phyloP scores from a whole-genome alignment of 2,888 invertebrate species.

The Chesias legatella region DNA sequence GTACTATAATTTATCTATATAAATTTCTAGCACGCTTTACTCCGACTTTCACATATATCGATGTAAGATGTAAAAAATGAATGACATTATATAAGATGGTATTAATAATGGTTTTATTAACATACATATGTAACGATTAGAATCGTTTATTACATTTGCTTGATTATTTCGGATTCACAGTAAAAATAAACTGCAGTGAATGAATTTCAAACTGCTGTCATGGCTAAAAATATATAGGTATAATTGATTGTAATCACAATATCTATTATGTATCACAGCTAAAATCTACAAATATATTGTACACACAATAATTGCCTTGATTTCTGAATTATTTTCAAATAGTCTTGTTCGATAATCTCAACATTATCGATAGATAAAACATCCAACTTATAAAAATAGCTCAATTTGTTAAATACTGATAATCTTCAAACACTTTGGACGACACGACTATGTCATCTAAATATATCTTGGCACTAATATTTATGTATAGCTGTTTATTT shows the following conservation, averaged over 20 bases:
- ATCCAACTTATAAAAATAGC: too few species aligned
- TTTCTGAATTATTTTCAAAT: too few species aligned
- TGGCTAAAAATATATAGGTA: neutral
- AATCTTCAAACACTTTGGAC: neutral
- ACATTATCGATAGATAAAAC: neutral
- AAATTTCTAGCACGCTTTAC: conserved; percentile 23
- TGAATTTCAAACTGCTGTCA: too few species aligned
- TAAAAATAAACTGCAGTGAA: too few species aligned
- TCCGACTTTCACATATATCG: neutral
- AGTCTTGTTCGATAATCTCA: neutral
- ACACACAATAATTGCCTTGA: conserved; percentile 7
- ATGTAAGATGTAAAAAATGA: neutral
- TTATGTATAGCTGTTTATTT: conserved; percentile 5
- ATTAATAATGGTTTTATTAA: too few species aligned
- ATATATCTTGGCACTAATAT: conserved; percentile 17
- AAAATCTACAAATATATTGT: neutral
- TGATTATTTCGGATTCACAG: too few species aligned
- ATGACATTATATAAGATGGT: conserved; percentile 1
- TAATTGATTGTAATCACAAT: conserved; percentile 55
- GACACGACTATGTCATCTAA: neutral
- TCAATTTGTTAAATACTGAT: neutral
- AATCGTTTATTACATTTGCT: too few species aligned
- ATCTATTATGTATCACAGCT: conserved; percentile 44
- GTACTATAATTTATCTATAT: conserved; percentile 58
- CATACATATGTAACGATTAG: too few species aligned